Evolutionary conservation across 2,113 vertebrate genomes (phyloP).

Genomic region (Salminus brasiliensis): DNA sequence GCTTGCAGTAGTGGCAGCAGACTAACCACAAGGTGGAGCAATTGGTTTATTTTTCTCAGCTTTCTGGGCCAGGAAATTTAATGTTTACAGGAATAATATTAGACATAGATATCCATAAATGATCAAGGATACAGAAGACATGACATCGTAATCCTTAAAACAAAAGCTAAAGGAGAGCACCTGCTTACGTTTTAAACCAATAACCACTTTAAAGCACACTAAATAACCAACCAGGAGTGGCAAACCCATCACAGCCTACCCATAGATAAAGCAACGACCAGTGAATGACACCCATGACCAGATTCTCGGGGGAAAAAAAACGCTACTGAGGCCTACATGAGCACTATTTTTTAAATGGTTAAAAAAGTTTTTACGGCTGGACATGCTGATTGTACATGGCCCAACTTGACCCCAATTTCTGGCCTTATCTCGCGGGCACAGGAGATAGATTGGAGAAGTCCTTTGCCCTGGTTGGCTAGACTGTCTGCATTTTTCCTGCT

Average conservation of each 20-base stretch:
- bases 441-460: neutral
- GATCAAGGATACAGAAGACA: neutral
- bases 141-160: neutral
- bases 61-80: neutral
- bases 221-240: too few species aligned
- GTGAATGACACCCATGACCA: too few species aligned
- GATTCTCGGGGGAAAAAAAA: neutral
- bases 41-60: neutral
- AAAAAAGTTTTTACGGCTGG: neutral
- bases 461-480: neutral
- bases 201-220: too few species aligned
- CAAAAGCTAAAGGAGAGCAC: neutral
- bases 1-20: neutral
- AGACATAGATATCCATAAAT: neutral
- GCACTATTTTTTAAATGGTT: neutral
- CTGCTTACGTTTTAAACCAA: too few species aligned
- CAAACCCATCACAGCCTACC: too few species aligned
- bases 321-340: neutral
- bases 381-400: neutral
- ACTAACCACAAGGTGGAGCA: slow-evolving; percentile 16
- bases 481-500: neutral
- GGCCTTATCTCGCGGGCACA: neutral
- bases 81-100: too few species aligned
- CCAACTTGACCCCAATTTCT: neutral
- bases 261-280: too few species aligned